These are phyloP conservation scores for Muscicapa adusta DNA, from an alignment of 2,113 vertebrate species.

Conservation along the genomic window DNA sequence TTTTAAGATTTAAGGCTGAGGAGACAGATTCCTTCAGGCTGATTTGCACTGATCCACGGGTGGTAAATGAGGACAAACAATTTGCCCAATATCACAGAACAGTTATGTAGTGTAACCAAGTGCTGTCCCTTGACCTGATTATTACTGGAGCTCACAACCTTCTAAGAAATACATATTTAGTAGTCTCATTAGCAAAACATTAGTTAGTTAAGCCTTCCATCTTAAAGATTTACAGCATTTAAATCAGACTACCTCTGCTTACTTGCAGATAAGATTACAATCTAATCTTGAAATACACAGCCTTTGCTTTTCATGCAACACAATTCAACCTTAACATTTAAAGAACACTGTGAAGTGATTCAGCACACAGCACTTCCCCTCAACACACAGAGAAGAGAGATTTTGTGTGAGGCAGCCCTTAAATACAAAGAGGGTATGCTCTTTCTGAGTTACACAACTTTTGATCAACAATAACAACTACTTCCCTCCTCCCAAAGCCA, in stretches of 20 bases:
- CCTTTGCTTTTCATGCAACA: neutral
- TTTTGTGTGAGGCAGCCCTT: neutral
- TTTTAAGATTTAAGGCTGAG: neutral
- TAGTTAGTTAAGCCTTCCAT: neutral
- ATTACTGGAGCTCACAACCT: neutral
- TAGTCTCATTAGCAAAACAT: neutral
- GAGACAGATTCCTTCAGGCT: neutral
- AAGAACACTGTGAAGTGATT: constrained; percentile 18
- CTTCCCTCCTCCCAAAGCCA: constrained; percentile 19
- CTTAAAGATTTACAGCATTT: neutral
- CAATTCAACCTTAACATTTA: constrained; percentile 10
- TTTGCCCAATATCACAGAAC: neutral
- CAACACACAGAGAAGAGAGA: neutral
- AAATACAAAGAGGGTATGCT: neutral
- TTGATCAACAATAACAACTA: constrained; percentile 25
- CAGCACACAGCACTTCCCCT: neutral
- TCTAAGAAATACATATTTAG: neutral
- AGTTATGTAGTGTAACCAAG: neutral
- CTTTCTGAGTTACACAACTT: neutral
- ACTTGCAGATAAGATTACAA: constrained; percentile 39
- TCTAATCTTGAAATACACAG: constrained; percentile 34
- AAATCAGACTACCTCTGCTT: neutral
- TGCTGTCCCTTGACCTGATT: neutral
- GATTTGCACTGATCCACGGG: neutral
- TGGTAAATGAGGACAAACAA: neutral